phyloP scores from a whole-genome alignment of 2,888 invertebrate species.

The Phengaris arion region DNA sequence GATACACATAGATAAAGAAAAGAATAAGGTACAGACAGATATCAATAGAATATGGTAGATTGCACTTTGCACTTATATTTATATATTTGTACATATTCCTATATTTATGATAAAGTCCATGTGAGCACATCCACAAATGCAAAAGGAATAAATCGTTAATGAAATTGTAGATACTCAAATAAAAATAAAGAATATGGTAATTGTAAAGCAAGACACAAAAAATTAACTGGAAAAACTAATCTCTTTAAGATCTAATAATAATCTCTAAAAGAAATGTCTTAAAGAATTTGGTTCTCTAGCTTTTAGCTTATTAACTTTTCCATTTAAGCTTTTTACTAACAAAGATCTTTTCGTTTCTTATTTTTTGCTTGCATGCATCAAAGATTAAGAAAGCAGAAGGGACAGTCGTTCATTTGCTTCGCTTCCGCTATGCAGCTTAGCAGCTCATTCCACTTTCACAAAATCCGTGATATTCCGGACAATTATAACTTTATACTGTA shows the following conservation, averaged over 20 bases:
- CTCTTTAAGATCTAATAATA: constrained; percentile 1
- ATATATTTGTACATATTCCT: background rate
- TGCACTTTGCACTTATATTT: constrained; percentile 1
- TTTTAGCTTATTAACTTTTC: constrained; percentile 55
- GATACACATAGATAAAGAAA: background rate
- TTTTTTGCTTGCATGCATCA: constrained; percentile 46
- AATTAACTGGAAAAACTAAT: background rate
- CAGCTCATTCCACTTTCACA: constrained; percentile 50
- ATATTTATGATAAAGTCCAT: background rate
- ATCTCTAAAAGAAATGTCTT: background rate
- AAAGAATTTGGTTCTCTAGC: constrained; percentile 42
- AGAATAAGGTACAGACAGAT: background rate
- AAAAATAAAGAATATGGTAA: background rate
- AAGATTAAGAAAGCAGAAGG: constrained; percentile 34
- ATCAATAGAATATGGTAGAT: constrained; percentile 3
- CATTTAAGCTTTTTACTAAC: constrained; percentile 57
- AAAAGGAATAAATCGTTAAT: background rate
- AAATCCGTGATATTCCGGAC: constrained; percentile 66
- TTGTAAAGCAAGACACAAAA: constrained; percentile 2
- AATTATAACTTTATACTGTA: constrained; percentile 20
- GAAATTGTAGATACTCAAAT: background rate
- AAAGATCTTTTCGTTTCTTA: constrained; percentile 66
- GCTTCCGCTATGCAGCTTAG: constrained; percentile 73
- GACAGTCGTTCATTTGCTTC: constrained; percentile 52
- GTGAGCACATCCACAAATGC: constrained; percentile 6